Base-by-base conservation (phyloP, 2,888 invertebrate species). In the Prosapia bicincta region DNA sequence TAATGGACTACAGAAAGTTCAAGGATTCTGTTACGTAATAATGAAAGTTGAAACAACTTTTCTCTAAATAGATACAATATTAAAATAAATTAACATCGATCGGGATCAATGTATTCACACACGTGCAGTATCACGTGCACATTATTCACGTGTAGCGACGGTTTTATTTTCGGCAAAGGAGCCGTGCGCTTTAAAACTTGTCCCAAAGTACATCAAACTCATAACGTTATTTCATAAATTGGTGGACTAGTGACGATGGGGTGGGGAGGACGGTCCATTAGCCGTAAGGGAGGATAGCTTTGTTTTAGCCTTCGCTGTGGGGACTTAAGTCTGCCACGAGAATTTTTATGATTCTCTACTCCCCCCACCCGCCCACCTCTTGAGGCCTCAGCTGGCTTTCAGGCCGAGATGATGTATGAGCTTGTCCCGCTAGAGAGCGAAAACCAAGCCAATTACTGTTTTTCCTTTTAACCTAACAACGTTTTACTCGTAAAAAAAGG, bases 401-500 rank as follows among this genome's bases (percentile, higher is more conserved):
- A 54, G 54, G 54, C 54, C 54, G 54, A n/a, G 54, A 54, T 54
- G 54, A 54, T 54, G 54, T 54, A 54, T 54, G 54, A 20, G 54
- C 6, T 6, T 54, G 54, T 54, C 54, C 20, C 54, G 20, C 10
- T 20, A 20, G 54, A 54, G 54, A 38, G 38, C 38, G 38, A 54
- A 54, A 54, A 54, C 54, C 20, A 20, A 54, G 54, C 54, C 54
- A 54, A 54, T 54, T 54, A 54, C 54, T 54, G 54, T 54, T 54
- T 38, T 54, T 54, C 54, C 54, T 54, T 54, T 54, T 54, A 54
- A 54, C 54, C 54, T 54, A 54, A 54, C 54, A 54, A 54, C 54
- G 13, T 54, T 54, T 54, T 54, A 54, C 54, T 54, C 54, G 54
- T 54, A 54, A 54, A 54, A 54, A 54, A 54, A 38, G 1, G 38